Evolutionary conservation across 2,797 vertebrate species (phyloP).

Genomic region (Morus bassanus): DNA sequence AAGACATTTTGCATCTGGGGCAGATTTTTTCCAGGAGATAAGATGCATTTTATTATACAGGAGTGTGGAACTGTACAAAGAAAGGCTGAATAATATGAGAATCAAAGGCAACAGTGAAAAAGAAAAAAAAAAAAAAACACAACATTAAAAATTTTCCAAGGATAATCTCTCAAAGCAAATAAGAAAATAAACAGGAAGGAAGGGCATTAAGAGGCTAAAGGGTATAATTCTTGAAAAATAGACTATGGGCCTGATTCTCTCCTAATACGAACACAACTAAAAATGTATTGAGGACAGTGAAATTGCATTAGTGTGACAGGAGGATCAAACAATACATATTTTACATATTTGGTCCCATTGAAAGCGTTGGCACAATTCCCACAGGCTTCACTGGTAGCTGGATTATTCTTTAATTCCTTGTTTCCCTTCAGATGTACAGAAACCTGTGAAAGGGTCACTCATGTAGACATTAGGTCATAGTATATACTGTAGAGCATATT

Average conservation of each 20-base stretch:
- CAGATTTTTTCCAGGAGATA: neutral
- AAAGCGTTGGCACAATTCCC: slow-evolving; percentile 29
- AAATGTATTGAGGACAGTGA: neutral
- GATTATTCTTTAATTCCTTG: slow-evolving; percentile 60
- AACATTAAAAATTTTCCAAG: neutral
- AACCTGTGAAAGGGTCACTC: slow-evolving; percentile 48
- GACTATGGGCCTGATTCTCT: neutral
- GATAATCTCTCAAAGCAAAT: neutral
- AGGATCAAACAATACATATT: neutral
- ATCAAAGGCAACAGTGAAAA: neutral
- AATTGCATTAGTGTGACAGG: neutral
- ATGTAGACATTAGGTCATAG: slow-evolving; percentile 56
- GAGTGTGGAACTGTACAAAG: neutral
- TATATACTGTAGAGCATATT: neutral
- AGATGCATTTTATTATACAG: neutral
- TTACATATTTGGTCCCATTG: neutral
- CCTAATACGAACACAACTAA: neutral
- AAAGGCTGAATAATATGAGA: neutral
- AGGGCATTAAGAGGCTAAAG: neutral
- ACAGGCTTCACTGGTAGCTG: neutral
- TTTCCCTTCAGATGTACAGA: slow-evolving; percentile 56
- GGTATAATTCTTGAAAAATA: neutral
- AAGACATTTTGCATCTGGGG: neutral
- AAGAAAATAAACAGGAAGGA: neutral
- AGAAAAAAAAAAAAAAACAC: neutral